Percentiles rank a stretch among this genome's conserved stretches.
Evolutionary conservation across 2,113 vertebrate species (phyloP).

Genomic region (Clarias batrachus): DNA sequence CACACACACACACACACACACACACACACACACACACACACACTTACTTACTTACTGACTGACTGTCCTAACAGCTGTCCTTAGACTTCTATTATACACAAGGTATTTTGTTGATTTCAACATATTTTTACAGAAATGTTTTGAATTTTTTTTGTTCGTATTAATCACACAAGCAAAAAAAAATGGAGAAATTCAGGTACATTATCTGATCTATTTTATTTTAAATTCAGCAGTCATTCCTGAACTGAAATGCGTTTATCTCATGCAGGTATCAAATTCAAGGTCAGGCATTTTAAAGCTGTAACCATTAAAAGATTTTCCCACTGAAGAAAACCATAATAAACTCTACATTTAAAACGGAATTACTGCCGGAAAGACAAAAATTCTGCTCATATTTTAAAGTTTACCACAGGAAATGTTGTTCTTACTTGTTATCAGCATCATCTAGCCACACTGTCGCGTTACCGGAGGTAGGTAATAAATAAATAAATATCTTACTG

Average conservation of each 20-base stretch:
- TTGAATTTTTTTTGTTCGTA: too few relatives aligned
- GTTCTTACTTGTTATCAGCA: not conserved
- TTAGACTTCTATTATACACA: too few relatives aligned
- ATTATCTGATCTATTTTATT: not conserved
- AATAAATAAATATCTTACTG: not conserved
- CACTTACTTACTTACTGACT: too few relatives aligned
- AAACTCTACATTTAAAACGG: not conserved
- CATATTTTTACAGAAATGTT: too few relatives aligned
- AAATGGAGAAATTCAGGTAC: too few relatives aligned
- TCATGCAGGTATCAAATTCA: not conserved
- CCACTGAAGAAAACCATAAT: not conserved
- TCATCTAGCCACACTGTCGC: not conserved
- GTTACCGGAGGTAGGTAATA: not conserved
- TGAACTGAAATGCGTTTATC: not conserved
- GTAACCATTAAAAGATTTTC: not conserved
- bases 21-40: not conserved
- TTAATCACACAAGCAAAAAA: too few relatives aligned
- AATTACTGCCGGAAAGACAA: not conserved
- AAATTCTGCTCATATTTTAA: not conserved
- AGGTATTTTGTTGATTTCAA: too few relatives aligned
- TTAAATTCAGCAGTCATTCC: not conserved
- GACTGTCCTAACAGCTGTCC: too few relatives aligned
- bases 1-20: slow-evolving; percentile 44
- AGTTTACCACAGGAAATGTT: not conserved
- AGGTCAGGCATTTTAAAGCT: not conserved